Base-by-base conservation (phyloP, 2,888 invertebrate species). In the Periphyllus acericola region DNA sequence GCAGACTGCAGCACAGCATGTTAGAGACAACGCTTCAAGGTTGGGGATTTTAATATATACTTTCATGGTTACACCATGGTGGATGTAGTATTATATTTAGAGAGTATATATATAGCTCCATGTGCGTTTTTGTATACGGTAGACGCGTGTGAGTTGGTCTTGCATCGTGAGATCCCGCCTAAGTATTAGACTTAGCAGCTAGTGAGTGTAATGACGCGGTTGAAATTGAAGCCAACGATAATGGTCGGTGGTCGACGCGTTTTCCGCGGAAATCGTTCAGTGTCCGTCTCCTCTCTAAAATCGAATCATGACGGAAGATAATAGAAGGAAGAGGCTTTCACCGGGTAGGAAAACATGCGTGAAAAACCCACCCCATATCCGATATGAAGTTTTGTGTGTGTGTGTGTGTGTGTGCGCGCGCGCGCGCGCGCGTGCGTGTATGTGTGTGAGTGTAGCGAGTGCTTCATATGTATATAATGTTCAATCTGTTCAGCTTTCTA, bases 401-500 rank as follows among this genome's bases (percentile, higher is more conserved):
- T 21, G n/a, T n/a, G 71, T 9, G 36, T 80, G 60, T 60, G n/a
- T n/a, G n/a, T n/a, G n/a, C n/a, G n/a, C n/a, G n/a, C n/a, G n/a
- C n/a, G n/a, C n/a, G n/a, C n/a, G n/a, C n/a, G n/a, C n/a, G n/a
- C n/a, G n/a, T n/a, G n/a, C n/a, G n/a, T 55, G 21, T 9, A 29
- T 25, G 40, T 25, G 46, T 21, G n/a, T n/a, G 71, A 3, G 36
- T 80, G 60, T 60, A 25, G 25, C 8, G 11, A 34, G 21, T 4
- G 34, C 55, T 17, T 21, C 34, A 29, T 46, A 36, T 36, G 6
- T 9, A 14, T 46, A 46, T 46, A 46, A 11, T 1, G 46, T 46
- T 14, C 46, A 85, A 86, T 86, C 86, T 72, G 79, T 86, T 86
- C 55, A 55, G 86, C 86, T 86, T 86, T 86, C 86, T 83, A 83